Evolutionary conservation across 1,140 invertebrate species (phyloP).

Genomic region (Atta texana): DNA sequence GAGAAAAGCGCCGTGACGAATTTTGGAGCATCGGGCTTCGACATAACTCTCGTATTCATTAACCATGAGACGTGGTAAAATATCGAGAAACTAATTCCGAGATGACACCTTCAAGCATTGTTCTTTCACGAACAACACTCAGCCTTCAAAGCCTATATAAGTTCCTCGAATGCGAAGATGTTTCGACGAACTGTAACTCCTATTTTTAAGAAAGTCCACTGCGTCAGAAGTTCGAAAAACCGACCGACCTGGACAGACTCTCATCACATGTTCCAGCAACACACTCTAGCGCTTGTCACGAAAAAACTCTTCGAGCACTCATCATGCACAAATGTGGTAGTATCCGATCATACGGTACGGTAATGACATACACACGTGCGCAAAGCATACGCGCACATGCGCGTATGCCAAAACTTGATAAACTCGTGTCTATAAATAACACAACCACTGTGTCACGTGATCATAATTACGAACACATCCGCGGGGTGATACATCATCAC

Average conservation of each 20-base stretch:
- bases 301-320: not conserved
- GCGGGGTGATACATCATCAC: not conserved
- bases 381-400: not conserved
- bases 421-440: constrained; percentile 50
- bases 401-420: constrained; percentile 12
- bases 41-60: constrained; percentile 73
- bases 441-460: constrained; percentile 32
- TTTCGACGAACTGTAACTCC: not conserved
- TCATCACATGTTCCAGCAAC: not conserved
- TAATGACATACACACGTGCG: not conserved
- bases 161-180: not conserved
- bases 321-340: not conserved
- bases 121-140: not conserved
- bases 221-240: not conserved
- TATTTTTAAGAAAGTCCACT: not conserved
- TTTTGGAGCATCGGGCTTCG: constrained; percentile 87
- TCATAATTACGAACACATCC: constrained; percentile 29
- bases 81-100: not conserved
- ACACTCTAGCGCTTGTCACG: constrained; percentile 11
- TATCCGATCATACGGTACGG: not conserved
- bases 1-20: constrained; percentile 96
- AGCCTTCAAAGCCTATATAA: not conserved
- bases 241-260: not conserved
- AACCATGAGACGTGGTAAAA: not conserved
- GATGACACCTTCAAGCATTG: constrained; percentile 2